Evolutionary conservation across 2,113 vertebrate genomes (phyloP).

Genomic region (Prochilodus magdalenae): DNA sequence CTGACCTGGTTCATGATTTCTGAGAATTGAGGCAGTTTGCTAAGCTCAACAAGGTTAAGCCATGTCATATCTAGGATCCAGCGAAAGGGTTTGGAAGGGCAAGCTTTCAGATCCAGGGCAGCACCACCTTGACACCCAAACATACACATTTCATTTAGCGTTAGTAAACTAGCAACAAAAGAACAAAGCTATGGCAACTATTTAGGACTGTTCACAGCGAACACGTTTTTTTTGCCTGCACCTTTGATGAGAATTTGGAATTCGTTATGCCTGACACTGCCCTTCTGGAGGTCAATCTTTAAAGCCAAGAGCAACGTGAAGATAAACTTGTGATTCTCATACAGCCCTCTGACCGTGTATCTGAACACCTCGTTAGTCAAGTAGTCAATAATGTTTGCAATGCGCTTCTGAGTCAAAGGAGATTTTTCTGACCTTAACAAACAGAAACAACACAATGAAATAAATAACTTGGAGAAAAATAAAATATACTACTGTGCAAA

Average conservation of each 20-base stretch:
- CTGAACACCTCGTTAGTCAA: constrained; percentile 87
- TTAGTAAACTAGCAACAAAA: too few relatives aligned
- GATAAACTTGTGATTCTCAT: constrained; percentile 89
- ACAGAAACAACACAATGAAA: neutral
- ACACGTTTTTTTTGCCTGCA: constrained; percentile 51
- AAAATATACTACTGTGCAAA: neutral
- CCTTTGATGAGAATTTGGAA: constrained; percentile 90
- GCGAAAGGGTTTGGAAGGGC: constrained; percentile 83
- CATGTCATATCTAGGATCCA: constrained; percentile 92
- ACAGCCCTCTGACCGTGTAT: constrained; percentile 83
- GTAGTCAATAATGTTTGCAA: constrained; percentile 84
- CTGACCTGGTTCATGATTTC: constrained; percentile 83
- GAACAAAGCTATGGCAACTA: too few relatives aligned
- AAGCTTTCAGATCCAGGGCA: constrained; percentile 87
- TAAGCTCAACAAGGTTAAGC: constrained; percentile 89
- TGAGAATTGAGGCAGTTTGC: constrained; percentile 83
- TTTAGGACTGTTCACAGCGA: too few relatives aligned
- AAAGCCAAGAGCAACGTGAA: constrained; percentile 86
- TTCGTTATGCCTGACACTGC: constrained; percentile 80
- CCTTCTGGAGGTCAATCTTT: constrained; percentile 89
- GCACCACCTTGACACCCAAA: constrained; percentile 80
- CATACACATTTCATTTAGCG: neutral
- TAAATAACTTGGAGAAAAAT: neutral
- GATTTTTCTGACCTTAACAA: constrained; percentile 81
- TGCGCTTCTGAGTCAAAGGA: constrained; percentile 82